Base-by-base conservation (phyloP, 2,888 invertebrate genomes). In the Drosophila multiciliata region DNA sequence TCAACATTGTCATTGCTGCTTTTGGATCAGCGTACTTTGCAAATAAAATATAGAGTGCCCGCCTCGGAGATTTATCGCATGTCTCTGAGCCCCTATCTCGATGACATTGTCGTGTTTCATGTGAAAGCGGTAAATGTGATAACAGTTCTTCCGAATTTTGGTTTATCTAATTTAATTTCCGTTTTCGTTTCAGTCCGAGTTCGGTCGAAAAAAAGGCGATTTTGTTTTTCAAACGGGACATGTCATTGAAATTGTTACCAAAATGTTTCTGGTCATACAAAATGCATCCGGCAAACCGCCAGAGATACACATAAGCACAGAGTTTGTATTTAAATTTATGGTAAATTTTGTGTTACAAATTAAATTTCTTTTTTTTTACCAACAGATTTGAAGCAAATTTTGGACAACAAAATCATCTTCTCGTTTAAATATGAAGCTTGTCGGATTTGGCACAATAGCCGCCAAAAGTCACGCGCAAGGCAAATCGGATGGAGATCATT, bases 241-340 rank as follows among this genome's bases (percentile, higher is more conserved):
- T 94, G 96, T 97, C 91, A 97, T 98, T 86, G 98, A 98, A 94
- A 96, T 98, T 86, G 97, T 97, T 87, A 97, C 98, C 83, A 98
- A 98, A 94, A n/a, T n/a, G 92, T 97, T 97, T 94, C 95, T 98
- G 77, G 97, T 97, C 75, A 96, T 98, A 89, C 97, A 98, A 94
- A 97, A 97, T 92, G 96, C 96, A 61, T 95, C 96, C 54, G 96
- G 96, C 59, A 96, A 96, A 93, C 96, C 97, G 88, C 97, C 97
- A 55, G 96, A 96, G 93, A 96, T 97, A 87, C 95, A 96, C 93
- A 96, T 97, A 91, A 95, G 96, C 89, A 95, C 96, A 71, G 96
- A 97, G 97, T 97, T 94, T 95, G 91, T 78, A 35, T 12, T 8
- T 17, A 29, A 11, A n/a, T 17, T 1, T 8, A 6, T 4, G 12